Conservation (phyloP, 2,888 invertebrate genomes). For the Campopleginae sp. region DNA sequence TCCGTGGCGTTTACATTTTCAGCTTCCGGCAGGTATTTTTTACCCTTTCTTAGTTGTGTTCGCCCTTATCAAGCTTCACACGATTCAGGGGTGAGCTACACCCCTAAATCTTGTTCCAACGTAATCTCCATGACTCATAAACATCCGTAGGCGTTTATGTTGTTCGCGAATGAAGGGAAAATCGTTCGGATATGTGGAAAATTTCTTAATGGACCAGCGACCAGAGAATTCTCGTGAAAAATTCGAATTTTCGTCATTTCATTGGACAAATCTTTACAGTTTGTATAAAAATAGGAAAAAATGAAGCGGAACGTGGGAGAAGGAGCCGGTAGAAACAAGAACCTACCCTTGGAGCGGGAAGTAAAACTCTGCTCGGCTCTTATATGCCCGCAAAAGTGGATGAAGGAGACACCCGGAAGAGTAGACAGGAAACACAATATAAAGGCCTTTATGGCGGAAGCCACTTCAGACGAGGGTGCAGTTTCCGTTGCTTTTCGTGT, state of each 20-base stretch:
- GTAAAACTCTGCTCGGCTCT: slow-evolving; percentile 31
- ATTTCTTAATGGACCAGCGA: not conserved
- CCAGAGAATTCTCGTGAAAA: not conserved
- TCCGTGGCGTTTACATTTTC: not conserved
- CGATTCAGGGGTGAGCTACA: not conserved
- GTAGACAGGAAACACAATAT: slow-evolving; percentile 82
- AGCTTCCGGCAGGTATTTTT: not conserved
- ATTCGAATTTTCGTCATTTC: not conserved
- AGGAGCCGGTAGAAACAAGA: slow-evolving; percentile 50
- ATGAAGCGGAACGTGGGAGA: slow-evolving; percentile 17
- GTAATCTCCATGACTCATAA: not conserved
- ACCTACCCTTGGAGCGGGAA: slow-evolving; percentile 50
- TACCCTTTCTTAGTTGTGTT: not conserved
- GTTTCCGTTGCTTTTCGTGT: slow-evolving; percentile 60
- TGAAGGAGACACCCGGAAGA: slow-evolving; percentile 73
- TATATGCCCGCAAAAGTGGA: slow-evolving; percentile 35
- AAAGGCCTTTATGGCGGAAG: slow-evolving; percentile 79
- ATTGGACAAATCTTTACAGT: not conserved
- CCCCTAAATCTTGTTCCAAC: not conserved
- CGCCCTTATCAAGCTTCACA: not conserved
- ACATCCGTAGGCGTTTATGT: not conserved
- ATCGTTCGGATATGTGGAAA: not conserved
- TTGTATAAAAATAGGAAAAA: not conserved
- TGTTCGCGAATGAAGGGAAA: not conserved
- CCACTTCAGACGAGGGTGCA: slow-evolving; percentile 75